These are phyloP conservation scores for Amphipoea lucens DNA, from an alignment of 2,888 invertebrate species.

Conservation along the genomic window DNA sequence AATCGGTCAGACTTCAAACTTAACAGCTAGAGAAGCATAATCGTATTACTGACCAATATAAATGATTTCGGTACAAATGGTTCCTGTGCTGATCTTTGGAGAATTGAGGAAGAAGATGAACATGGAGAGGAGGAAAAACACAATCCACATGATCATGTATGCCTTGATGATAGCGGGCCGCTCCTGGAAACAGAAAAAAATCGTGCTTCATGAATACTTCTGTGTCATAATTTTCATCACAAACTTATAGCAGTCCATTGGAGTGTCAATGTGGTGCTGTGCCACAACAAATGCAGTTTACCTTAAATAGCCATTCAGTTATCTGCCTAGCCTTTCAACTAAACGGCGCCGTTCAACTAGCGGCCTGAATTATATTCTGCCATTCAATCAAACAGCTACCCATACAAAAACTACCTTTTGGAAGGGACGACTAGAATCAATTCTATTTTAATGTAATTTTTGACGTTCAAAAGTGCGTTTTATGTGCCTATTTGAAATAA, in stretches of 20 bases:
- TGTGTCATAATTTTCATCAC: background rate
- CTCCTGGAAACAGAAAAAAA: slow-evolving; percentile 73
- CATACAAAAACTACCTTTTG: too few relatives aligned
- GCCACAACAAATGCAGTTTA: too few relatives aligned
- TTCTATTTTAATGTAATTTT: too few relatives aligned
- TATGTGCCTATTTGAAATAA: too few relatives aligned
- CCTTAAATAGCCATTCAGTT: too few relatives aligned
- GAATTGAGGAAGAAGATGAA: slow-evolving; percentile 84
- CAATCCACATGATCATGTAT: slow-evolving; percentile 85
- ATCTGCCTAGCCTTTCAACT: background rate
- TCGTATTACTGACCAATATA: slow-evolving; percentile 79
- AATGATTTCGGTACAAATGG: slow-evolving; percentile 76
- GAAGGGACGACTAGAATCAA: too few relatives aligned
- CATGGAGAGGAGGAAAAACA: slow-evolving; percentile 82
- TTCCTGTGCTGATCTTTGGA: slow-evolving; percentile 69
- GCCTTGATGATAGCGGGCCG: slow-evolving; percentile 79
- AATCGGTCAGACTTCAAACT: background rate
- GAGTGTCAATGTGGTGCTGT: too few relatives aligned
- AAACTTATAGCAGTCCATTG: background rate
- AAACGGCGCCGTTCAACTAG: too few relatives aligned
- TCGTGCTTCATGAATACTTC: background rate
- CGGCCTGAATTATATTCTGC: too few relatives aligned
- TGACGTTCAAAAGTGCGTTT: too few relatives aligned
- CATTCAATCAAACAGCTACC: too few relatives aligned
- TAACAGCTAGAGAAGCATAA: background rate